Evolutionary conservation across 2,888 invertebrate genomes (phyloP), one percentile per base, ranked within the genome.

Genomic region (Platerodrilus igneus): DNA sequence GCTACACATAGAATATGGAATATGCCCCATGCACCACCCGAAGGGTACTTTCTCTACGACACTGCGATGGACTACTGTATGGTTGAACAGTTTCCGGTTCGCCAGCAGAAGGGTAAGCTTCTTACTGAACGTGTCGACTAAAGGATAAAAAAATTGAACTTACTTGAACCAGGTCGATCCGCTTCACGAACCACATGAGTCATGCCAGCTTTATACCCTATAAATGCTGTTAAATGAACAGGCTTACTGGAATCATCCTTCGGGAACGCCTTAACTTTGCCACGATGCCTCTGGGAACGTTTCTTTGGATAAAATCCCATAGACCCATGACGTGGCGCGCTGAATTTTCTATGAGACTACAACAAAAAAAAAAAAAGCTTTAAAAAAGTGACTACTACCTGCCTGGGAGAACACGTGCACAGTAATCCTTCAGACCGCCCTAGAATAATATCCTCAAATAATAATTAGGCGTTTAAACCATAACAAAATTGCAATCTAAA

Each of bases 301-400:
- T 99, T 99, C 76, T 96, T 97, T 63, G 99, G 99, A 73, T 96
- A 89, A 81, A 99, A 99, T 59, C 96, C 97, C 91, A 99, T 94
- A 38, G 96, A 97, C 62, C 99, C 99, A 82, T 99, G 99, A 59
- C 99, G 90, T 59, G 99, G 99, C 26, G 97, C 97, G 67, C 95
- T 96, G 74, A 99, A 99, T 72, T 99, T 99, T 68, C 99, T 85
- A 77, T 99, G 99, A 75, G 97, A 97, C 99, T 97, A 71, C 51
- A 81, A 40, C 22, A 37, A 15, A 19, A 2, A 32, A 27, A 31
- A 4, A 20, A 20, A 19, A 37, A 15, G 17, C 7, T 28, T 25
- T 8, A 11, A 22, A 22, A 13, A 20, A n/a, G 2, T 18, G 11
- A 5, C n/a, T n/a, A n/a, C n/a, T n/a, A n/a, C n/a, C n/a, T n/a